These are phyloP conservation scores for Amblyornis subalaris DNA, from an alignment of 2,113 vertebrate species.

Conservation along the genomic window DNA sequence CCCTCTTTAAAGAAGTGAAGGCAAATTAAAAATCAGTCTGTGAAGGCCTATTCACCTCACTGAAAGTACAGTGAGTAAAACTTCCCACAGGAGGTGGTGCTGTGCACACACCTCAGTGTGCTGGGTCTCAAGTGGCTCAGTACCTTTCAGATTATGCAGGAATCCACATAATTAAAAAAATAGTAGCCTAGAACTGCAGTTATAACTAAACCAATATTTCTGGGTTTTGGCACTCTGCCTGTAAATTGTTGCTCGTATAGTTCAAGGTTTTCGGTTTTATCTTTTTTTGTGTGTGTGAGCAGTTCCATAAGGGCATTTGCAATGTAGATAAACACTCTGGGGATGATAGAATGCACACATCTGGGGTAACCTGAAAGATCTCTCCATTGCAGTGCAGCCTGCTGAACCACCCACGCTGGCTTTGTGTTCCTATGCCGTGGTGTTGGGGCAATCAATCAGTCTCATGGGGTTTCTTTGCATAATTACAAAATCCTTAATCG, in stretches of 20 bases:
- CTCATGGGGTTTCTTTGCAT: neutral
- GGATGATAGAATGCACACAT: neutral
- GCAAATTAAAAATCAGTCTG: neutral
- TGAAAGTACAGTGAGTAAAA: neutral
- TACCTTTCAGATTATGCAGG: neutral
- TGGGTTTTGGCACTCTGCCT: neutral
- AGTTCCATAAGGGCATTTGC: neutral
- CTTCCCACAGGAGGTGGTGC: conserved; percentile 51
- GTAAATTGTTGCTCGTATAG: neutral
- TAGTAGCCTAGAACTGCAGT: neutral
- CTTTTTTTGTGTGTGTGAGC: neutral
- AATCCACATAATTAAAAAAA: neutral
- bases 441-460: neutral
- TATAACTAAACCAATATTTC: neutral
- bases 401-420: neutral
- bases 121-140: neutral
- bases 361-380: neutral
- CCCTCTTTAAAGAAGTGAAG: neutral
- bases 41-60: neutral
- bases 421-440: neutral
- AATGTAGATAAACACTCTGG: neutral
- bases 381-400: neutral
- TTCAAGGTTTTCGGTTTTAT: neutral
- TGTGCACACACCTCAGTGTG: neutral
- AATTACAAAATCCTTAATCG: neutral